phyloP scores from a whole-genome alignment of 2,797 vertebrate species.

The Semaprochilodus insignis region DNA sequence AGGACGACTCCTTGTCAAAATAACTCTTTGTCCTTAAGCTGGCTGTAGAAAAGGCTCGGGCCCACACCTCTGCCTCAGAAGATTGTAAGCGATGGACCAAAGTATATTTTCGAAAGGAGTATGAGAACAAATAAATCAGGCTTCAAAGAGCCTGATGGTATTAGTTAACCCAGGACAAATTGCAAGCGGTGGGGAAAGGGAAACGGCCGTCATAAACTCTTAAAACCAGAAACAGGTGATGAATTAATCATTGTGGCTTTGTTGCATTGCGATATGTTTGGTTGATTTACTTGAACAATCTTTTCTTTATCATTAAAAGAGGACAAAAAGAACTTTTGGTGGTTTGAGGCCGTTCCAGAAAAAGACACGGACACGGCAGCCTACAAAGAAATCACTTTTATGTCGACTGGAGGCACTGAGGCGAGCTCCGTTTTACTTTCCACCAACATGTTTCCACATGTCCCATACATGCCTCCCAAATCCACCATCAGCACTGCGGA shows the following conservation, averaged over 20 bases:
- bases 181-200: slow-evolving; percentile 32
- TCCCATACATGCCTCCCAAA: slow-evolving; percentile 42
- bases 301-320: slow-evolving; percentile 9
- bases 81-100: slow-evolving; percentile 38
- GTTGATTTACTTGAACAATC: neutral
- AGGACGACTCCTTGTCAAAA: slow-evolving; percentile 45
- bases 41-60: slow-evolving; percentile 29
- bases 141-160: slow-evolving; percentile 44
- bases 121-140: slow-evolving; percentile 40
- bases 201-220: slow-evolving; percentile 32
- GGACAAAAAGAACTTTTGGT: slow-evolving; percentile 6
- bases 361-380: neutral
- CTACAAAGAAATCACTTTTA: slow-evolving; percentile 39
- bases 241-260: slow-evolving; percentile 35
- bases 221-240: slow-evolving; percentile 45
- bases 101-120: slow-evolving; percentile 46
- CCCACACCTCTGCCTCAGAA: slow-evolving; percentile 35
- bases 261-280: slow-evolving; percentile 27
- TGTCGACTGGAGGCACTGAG: slow-evolving; percentile 24
- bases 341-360: slow-evolving; percentile 38
- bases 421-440: slow-evolving; percentile 17
- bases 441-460: slow-evolving; percentile 51
- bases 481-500: slow-evolving; percentile 33
- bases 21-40: slow-evolving; percentile 44
- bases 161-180: slow-evolving; percentile 54